A percentile compares a stretch with the other conserved stretches of the same genome.
Conservation (phyloP, 2,888 invertebrate genomes). For the Metacarcinus magister region DNA sequence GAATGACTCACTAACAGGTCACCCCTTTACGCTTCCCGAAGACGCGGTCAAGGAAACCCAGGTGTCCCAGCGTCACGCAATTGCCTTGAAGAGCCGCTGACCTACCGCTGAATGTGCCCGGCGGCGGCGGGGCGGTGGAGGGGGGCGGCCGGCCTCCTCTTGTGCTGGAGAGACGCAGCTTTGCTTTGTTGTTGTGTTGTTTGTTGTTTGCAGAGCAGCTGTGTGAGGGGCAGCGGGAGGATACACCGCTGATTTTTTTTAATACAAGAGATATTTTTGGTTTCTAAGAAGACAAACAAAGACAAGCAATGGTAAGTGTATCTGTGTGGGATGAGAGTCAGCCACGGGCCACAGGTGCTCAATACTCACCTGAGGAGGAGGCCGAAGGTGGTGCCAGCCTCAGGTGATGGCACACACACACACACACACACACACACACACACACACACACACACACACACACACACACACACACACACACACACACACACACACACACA, state of each 20-base stretch:
- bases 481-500: too few relatives aligned
- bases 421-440: too few relatives aligned
- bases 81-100: neutral
- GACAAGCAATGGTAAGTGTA: slow-evolving; percentile 7
- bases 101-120: neutral
- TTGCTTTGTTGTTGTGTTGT: slow-evolving; percentile 21
- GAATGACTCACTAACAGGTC: neutral
- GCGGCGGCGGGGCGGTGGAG: neutral
- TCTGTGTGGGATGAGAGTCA: neutral
- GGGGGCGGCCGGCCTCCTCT: neutral
- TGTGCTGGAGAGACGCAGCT: neutral
- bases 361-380: neutral
- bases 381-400: neutral
- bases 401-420: neutral
- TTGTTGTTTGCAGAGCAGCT: neutral
- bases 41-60: neutral
- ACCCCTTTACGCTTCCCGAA: neutral
- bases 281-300: neutral
- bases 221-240: neutral
- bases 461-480: neutral
- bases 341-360: neutral
- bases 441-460: neutral
- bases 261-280: neutral
- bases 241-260: neutral
- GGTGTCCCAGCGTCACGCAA: neutral